Base-by-base conservation (phyloP, 1,140 invertebrate species). In the Drosophila chauvacae region DNA sequence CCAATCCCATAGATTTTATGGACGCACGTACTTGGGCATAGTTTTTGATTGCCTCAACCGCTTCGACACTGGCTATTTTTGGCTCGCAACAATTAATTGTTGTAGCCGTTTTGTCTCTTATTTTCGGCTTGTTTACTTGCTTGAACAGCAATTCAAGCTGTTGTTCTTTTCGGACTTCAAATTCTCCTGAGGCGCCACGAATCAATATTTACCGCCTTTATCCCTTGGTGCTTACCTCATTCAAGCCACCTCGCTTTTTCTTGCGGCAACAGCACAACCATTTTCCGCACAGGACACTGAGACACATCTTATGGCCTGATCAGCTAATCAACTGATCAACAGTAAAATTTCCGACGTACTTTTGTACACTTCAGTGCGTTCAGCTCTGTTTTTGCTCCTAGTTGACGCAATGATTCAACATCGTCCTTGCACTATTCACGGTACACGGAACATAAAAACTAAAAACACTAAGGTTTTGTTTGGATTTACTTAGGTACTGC, bases 161-260 rank as follows among this genome's bases (percentile, higher is more conserved):
- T 11, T n/a, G 20, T 26, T 39, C 1, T 11, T 23, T 39, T 11
- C 14, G 1, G 7, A 23, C 26, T 50, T n/a, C 23, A 48, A 28
- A 48, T 26, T 28, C 23, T 55, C 16, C 35, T 26, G 4, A 35
- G 20, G 16, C 53, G 10, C 35, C 53, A 20, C 20, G 20, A 56
- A 56, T 56, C 53, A 39, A 56, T 56, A 56, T 9, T 55, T 14
- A 35, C 53, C 35, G 16, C 39, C 53, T 56, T 20, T 7, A n/a
- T 61, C 26, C 37, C 30, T 47, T 30, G 26, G 16, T 53, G 78
- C 85, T 90, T 86, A 90, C 85, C 85, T 90, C 85, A 90, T 90
- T 90, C 56, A 85, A 58, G 13, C 81, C 85, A 41, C 68, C 71
- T 50, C 23, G 35, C 11, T 90, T 73, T 42, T 70, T 80, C 23